phyloP scores from a whole-genome alignment of 64 coral and sea anemone genomes.

The Actinia equina region DNA sequence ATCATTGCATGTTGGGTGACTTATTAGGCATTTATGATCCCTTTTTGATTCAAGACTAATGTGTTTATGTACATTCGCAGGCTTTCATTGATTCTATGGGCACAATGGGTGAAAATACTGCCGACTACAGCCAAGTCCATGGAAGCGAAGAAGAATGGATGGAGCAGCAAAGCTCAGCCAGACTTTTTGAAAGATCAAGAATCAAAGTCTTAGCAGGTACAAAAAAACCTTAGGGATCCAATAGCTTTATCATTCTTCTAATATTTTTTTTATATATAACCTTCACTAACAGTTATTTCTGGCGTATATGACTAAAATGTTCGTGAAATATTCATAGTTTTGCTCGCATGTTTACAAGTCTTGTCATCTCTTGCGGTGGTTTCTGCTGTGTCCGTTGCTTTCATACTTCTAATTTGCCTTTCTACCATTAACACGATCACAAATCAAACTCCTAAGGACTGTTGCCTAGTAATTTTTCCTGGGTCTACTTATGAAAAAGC shows the following conservation, averaged over 20 bases:
- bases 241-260: not conserved
- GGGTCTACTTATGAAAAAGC: not conserved
- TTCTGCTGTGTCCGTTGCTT: not conserved
- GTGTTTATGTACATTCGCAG: constrained; percentile 34
- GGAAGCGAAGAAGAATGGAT: constrained; percentile 82
- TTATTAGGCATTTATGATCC: not conserved
- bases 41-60: not conserved
- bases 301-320: not conserved
- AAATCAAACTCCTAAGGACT: not conserved
- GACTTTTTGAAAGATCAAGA: constrained; percentile 96
- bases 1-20: not conserved
- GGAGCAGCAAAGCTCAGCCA: constrained; percentile 87
- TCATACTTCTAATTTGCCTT: not conserved
- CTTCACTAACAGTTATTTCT: not conserved
- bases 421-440: constrained; percentile 1
- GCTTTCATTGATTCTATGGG: constrained; percentile 96
- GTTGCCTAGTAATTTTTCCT: not conserved
- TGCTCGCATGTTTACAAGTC: not conserved
- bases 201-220: constrained; percentile 97
- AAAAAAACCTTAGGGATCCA: not conserved
- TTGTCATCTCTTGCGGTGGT: not conserved
- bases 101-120: constrained; percentile 84
- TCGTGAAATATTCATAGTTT: constrained; percentile 3
- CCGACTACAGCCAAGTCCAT: constrained; percentile 47
- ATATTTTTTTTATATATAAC: not conserved